phyloP scores from a whole-genome alignment of 2,113 vertebrate genomes.

The Deroptyus accipitrinus region DNA sequence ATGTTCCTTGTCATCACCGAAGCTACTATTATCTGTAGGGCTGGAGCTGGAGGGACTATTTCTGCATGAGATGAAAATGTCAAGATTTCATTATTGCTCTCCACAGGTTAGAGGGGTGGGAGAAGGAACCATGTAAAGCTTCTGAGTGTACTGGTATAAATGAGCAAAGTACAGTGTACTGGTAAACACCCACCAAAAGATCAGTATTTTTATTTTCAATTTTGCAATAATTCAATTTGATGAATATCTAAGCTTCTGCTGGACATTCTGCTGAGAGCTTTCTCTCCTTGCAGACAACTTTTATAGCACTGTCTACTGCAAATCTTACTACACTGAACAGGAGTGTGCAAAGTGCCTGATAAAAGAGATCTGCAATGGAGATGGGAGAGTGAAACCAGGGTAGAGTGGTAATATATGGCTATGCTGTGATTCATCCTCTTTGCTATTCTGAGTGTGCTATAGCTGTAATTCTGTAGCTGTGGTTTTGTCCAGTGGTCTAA shows the following conservation, averaged over 20 bases:
- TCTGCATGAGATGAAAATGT: background rate
- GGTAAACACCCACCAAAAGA: background rate
- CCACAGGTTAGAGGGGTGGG: background rate
- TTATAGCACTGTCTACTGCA: background rate
- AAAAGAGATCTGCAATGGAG: background rate
- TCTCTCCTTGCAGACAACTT: background rate
- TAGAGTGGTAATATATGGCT: background rate
- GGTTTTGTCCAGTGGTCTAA: background rate
- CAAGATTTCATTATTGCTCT: background rate
- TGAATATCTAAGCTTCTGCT: background rate
- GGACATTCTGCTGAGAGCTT: background rate
- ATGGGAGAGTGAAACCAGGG: background rate
- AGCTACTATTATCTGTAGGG: background rate
- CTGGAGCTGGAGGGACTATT: background rate
- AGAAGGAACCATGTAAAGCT: background rate
- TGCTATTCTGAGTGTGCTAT: background rate
- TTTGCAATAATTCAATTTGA: background rate
- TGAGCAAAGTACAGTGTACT: background rate
- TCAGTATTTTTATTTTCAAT: background rate
- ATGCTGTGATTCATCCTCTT: background rate
- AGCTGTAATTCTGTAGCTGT: background rate
- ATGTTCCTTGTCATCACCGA: background rate
- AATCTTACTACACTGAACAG: background rate
- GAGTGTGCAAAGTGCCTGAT: background rate
- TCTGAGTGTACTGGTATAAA: background rate